Base-by-base conservation (phyloP, 2,797 vertebrate genomes). In the Phataginus tricuspis region DNA sequence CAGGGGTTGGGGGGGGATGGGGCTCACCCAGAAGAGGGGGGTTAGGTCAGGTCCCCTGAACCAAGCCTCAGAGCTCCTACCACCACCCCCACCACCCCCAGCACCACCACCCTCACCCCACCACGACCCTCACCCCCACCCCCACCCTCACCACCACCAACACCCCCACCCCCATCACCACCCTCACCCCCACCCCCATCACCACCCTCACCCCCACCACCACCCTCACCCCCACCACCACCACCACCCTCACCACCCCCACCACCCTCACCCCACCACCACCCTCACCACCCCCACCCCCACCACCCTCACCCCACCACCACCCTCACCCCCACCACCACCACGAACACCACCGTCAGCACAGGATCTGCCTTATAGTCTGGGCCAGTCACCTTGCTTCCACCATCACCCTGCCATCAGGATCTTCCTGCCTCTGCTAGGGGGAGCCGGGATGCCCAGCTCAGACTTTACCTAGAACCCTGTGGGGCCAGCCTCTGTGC, bases 71-170 rank as follows among this genome's bases (percentile, higher is more conserved):
- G 57, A 68, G 39, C 34, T 37, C 51, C 68, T 8, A 42, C 42
- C 39, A 91, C 13, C 31, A 42, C 19, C 63, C 51, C 7, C 29
- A 31, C 18, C 2, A 37, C 27, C 23, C 2, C 49, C 27, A 16
- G n/a, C 42, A 8, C 42, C 42, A 8, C 7, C 42, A 8, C 42
- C 42, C 37, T 5, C 64, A 29, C 3, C 23, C 4, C 13, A 39
- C 3, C 45, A n/a, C 19, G n/a, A n/a, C 4, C 1, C 39, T 1
- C 12, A 27, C 4, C 12, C 4, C 1, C 11, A 13, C 0, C 90
- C 61, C 1, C 27, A 29, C 2, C 27, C 39, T 0, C 66, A 19
- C 9, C 37, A 69, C 0, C 10, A 53, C 9, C 64, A 0, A 2
- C 37, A 37, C 37, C 37, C 2, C 37, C 37, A 37, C 37, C 18